Base-by-base conservation (phyloP, 1,140 invertebrate genomes). In the Atopsyche davidsoni region DNA sequence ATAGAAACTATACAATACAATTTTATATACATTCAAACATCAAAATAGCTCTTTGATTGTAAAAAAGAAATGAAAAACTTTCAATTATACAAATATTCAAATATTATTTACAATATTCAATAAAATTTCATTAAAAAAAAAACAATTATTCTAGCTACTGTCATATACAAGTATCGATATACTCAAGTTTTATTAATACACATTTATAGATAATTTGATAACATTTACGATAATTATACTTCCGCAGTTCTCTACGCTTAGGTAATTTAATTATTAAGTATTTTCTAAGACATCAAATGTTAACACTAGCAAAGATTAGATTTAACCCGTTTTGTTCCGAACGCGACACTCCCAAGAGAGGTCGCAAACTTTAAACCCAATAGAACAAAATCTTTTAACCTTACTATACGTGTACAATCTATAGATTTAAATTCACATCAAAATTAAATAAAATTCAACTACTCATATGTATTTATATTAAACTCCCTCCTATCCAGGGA, bases 311-410 rank as follows among this genome's bases (percentile, higher is more conserved):
- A 39, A 39, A 39, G 36, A 43, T 43, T 43, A n/a, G n/a, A n/a
- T n/a, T 22, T 16, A 43, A 43, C 41, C 41, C 41, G 41, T 43
- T 43, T 43, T 28, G 41, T 28, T 43, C 41, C 41, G 41, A 43
- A 43, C 41, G 41, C 41, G 11, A 22, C 41, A 11, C 41, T 22
- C n/a, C 24, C 41, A 16, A 13, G 6, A 11, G 24, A 18, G 13
- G 19, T 28, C 6, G 13, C 17, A 34, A 45, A 28, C 13, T 18
- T 45, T 10, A 34, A 45, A 19, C 31, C 32, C 16, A 45, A 31
- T 17, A 22, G 24, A 23, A 22, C 19, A 42, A 42, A 42, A 11
- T 23, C 24, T n/a, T 42, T 16, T 32, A 34, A 13, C 39, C 16
- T 6, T 14, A 47, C 24, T 28, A 4, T 47, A 47, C 18, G n/a